Conservation (phyloP, 2,113 vertebrate genomes). For the Sturnira hondurensis region DNA sequence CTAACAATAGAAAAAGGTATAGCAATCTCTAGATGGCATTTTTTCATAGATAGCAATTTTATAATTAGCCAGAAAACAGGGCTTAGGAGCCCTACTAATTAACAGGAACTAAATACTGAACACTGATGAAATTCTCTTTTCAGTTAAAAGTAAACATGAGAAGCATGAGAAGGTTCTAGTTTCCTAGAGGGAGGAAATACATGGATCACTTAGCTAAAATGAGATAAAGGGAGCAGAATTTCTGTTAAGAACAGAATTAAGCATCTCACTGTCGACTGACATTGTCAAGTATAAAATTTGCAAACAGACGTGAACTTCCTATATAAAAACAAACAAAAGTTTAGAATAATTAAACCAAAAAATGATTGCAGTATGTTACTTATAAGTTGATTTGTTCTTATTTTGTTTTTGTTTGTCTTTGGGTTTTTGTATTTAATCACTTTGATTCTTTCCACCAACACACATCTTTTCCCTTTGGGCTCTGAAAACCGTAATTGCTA, state of each 20-base stretch:
- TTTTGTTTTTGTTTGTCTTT: constrained; percentile 49
- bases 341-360: not conserved
- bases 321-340: not conserved
- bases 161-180: not conserved
- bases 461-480: not conserved
- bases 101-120: no score
- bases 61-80: not conserved
- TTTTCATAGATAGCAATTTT: not conserved
- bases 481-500: constrained; percentile 52
- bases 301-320: not conserved
- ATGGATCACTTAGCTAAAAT: not conserved
- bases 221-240: not conserved
- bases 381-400: not conserved
- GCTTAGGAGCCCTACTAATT: not conserved
- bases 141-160: not conserved
- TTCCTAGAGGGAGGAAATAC: not conserved
- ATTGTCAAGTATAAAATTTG: not conserved
- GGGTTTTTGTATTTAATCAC: constrained; percentile 28
- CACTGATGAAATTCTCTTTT: no score
- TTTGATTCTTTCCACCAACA: constrained; percentile 21
- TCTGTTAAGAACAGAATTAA: not conserved
- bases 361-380: not conserved
- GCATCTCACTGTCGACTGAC: not conserved
- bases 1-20: not conserved
- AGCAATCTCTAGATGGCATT: not conserved